Evolutionary conservation across 2,797 vertebrate genomes (phyloP), one percentile per base, ranked within the genome.

Genomic region (Lacerta bilineata): DNA sequence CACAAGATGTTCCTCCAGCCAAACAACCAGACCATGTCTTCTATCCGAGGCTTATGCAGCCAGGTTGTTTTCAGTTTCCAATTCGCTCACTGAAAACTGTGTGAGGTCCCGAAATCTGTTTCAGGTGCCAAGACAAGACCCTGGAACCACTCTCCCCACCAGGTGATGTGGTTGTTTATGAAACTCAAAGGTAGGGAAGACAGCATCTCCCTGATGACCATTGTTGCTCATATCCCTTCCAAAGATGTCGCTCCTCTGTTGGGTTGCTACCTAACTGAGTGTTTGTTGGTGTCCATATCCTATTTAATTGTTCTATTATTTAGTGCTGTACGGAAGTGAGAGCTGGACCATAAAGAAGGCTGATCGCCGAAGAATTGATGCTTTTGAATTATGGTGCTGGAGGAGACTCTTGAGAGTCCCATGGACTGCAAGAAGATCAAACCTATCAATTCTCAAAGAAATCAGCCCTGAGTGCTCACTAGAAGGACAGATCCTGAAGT

Each of bases 1-100:
- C 43, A 75, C 79, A 81, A n/a, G 55, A 64, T 82, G 79, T 82
- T 81, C 69, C 78, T 15, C 29, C 36, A 50, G 69, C 8, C 68
- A 72, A 43, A 9, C 23, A 1, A 41, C 36, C 25, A 71, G 81
- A 85, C 69, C 29, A 39, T 78, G 78, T 36, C 59, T n/a, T 4
- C n/a, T 23, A 4, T 66, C 69, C 18, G 23, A 82, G 29, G 27
- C 11, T 46, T 64, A 33, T 43, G 46, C 13, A 82, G 55, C 36
- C 50, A 64, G 77, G 36, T 64, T 27, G 41, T n/a, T 87, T 64
- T 75, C 46, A 23, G 55, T 75, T 75, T 39, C 86, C 23, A 11
- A 17, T 17, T 39, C 5, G n/a, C 80, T 46, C 17, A 33, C 55
- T 33, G 36, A 10, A 55, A 55, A 55, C 50, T 20, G 18, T 77